Conservation (phyloP, 2,113 vertebrate species). For the Cavia aperea region DNA sequence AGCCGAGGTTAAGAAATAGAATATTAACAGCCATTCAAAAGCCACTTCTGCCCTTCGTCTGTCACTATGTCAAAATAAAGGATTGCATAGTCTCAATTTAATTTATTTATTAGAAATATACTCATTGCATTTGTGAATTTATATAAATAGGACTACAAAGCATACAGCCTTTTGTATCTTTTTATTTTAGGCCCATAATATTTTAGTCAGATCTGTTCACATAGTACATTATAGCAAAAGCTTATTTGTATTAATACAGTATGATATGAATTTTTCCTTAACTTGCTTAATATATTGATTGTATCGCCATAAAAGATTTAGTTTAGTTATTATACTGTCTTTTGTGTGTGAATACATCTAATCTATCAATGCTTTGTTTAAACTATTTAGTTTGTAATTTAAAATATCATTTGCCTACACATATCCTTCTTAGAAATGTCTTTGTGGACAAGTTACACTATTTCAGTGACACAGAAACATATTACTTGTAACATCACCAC, state of each 20-base stretch:
- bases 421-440: neutral
- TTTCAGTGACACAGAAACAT: neutral
- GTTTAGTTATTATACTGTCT: neutral
- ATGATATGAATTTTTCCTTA: neutral
- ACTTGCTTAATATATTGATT: neutral
- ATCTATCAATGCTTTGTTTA: neutral
- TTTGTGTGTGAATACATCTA: neutral
- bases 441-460: neutral
- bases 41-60: neutral
- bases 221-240: neutral
- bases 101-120: neutral
- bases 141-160: neutral
- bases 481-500: fast-evolving
- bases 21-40: neutral
- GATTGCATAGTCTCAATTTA: neutral
- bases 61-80: neutral
- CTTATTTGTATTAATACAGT: neutral
- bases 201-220: neutral
- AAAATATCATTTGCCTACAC: neutral
- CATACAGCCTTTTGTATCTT: neutral
- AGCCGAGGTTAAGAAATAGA: neutral
- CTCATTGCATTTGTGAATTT: neutral
- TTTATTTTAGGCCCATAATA: neutral
- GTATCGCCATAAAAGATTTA: neutral
- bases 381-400: neutral